Evolutionary conservation across 1,140 invertebrate species (phyloP).

Genomic region (Hydropsyche tenuis): DNA sequence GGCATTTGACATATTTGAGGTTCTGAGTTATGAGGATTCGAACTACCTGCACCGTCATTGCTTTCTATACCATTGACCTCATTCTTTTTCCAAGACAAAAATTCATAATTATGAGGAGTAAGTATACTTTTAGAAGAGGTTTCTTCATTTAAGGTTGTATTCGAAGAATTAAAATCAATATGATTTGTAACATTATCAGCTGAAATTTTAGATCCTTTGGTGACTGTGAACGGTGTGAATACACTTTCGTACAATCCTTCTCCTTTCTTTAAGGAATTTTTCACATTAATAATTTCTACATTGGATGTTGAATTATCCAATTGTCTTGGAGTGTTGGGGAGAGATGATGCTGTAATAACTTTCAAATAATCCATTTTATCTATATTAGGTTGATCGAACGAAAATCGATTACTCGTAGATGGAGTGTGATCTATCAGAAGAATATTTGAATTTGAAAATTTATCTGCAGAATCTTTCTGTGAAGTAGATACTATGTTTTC

Average conservation of each 20-base stretch:
- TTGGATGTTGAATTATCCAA: slow-evolving; percentile 20
- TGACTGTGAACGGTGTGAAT: slow-evolving; percentile 41
- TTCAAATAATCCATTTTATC: not conserved
- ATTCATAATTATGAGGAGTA: slow-evolving; percentile 28
- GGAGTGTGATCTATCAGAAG: not conserved
- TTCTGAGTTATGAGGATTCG: not conserved
- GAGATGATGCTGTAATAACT: not conserved
- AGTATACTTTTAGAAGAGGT: not conserved
- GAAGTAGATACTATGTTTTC: not conserved
- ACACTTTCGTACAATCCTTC: slow-evolving; percentile 44
- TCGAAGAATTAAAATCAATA: not conserved
- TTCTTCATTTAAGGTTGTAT: not conserved
- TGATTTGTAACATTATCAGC: not conserved
- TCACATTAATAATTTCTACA: slow-evolving; percentile 5
- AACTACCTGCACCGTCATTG: not conserved
- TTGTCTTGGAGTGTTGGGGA: slow-evolving; percentile 11
- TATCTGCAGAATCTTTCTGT: not conserved
- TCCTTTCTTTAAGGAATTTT: not conserved
- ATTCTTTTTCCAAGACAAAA: slow-evolving; percentile 23
- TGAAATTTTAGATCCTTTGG: not conserved
- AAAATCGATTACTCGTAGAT: not conserved
- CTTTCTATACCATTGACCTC: not conserved
- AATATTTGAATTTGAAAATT: not conserved
- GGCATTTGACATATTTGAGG: no score
- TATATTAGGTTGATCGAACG: not conserved